Conservation (phyloP, 2,113 vertebrate species). For the Bos javanicus region DNA sequence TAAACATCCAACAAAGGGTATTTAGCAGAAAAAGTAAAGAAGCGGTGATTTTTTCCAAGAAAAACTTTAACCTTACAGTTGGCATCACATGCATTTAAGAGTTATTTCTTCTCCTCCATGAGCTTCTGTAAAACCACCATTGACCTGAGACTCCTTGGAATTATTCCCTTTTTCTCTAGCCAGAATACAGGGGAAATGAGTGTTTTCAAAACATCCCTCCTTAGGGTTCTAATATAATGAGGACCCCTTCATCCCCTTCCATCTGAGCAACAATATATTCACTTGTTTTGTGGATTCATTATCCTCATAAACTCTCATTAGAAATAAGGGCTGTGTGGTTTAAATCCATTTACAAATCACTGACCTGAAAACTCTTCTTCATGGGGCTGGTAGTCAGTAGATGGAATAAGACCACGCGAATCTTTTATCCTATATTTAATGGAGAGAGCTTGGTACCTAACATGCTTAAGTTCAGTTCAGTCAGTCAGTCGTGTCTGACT, state of each 20-base stretch:
- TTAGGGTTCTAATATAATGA: not conserved
- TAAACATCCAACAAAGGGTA: slow-evolving; percentile 54
- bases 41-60: not conserved
- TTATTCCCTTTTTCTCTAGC: not conserved
- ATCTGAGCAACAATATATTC: not conserved
- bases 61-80: not conserved
- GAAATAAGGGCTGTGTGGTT: not conserved
- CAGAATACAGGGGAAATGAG: not conserved
- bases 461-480: not conserved
- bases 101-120: not conserved
- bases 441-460: not conserved
- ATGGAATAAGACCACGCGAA: not conserved
- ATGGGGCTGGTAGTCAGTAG: not conserved
- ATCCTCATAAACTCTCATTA: not conserved
- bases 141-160: not conserved
- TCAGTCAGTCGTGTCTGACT: fast-evolving
- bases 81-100: not conserved
- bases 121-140: not conserved
- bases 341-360: not conserved
- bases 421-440: not conserved
- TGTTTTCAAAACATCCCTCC: not conserved
- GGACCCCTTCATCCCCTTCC: not conserved
- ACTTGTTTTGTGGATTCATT: not conserved
- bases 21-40: slow-evolving; percentile 48
- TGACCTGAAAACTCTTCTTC: not conserved